Percentiles rank a stretch among this genome's conserved stretches.
phyloP scores from a whole-genome alignment of 2,888 invertebrate species.

The Cabera pusaria region DNA sequence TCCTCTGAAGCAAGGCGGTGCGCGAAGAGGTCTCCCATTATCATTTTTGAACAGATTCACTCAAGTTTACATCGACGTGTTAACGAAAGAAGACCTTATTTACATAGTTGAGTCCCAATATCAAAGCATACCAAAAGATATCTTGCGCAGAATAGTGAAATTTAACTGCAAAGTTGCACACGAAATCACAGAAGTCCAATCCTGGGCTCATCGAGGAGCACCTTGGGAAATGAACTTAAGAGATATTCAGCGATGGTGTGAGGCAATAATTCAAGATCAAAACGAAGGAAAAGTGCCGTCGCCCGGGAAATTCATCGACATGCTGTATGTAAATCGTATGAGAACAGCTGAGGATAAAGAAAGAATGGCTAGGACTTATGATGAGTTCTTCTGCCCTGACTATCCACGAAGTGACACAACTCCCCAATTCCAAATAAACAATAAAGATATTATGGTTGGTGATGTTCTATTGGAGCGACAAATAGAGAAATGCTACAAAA shows the following conservation, averaged over 20 bases:
- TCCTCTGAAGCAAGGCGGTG: slow-evolving; percentile 97
- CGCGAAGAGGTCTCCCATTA: slow-evolving; percentile 96
- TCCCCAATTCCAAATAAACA: slow-evolving; percentile 84
- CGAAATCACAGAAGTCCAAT: slow-evolving; percentile 84
- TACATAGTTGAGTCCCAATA: slow-evolving; percentile 88
- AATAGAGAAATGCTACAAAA: slow-evolving; percentile 60
- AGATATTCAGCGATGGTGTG: slow-evolving; percentile 97
- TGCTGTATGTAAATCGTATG: slow-evolving; percentile 95
- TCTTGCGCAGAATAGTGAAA: slow-evolving; percentile 88
- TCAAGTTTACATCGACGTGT: slow-evolving; percentile 89
- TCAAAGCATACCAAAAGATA: slow-evolving; percentile 80
- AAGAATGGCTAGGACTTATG: slow-evolving; percentile 84
- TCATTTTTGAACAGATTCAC: slow-evolving; percentile 99
- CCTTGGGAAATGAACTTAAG: slow-evolving; percentile 99
- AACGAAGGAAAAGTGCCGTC: slow-evolving; percentile 45
- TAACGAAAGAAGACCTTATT: slow-evolving; percentile 86
- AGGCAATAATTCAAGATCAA: slow-evolving; percentile 83
- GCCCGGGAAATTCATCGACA: slow-evolving; percentile 86
- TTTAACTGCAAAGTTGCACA: slow-evolving; percentile 89
- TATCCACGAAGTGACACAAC: slow-evolving; percentile 77
- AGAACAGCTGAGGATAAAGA: slow-evolving; percentile 89
- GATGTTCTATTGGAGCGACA: slow-evolving; percentile 81
- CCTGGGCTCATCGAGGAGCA: slow-evolving; percentile 91
- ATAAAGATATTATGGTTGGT: slow-evolving; percentile 84
- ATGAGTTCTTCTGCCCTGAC: slow-evolving; percentile 69